These are phyloP conservation scores for Diplosoma virens DNA, from an alignment of 23 tunicate species.

Conservation along the genomic window DNA sequence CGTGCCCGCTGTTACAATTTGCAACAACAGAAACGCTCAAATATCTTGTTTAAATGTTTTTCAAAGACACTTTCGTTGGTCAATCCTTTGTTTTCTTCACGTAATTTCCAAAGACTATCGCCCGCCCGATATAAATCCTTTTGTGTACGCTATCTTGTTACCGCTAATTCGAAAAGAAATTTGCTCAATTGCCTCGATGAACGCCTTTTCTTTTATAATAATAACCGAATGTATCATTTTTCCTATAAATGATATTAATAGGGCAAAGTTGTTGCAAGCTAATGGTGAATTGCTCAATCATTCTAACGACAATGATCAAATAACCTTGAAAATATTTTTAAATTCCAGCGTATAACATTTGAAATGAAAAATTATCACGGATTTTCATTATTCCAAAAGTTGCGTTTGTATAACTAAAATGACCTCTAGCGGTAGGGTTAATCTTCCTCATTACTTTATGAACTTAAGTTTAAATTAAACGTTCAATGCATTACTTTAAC, in stretches of 20 bases:
- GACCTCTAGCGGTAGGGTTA: too few species aligned
- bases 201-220: conserved; percentile 6
- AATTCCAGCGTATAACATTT: too few species aligned
- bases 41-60: conserved; percentile 19
- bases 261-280: conserved; percentile 27
- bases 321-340: too few species aligned
- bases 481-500: too few species aligned
- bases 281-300: too few species aligned
- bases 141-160: conserved; percentile 5
- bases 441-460: too few species aligned
- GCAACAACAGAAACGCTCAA: conserved; percentile 13
- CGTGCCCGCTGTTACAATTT: neutral
- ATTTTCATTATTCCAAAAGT: too few species aligned
- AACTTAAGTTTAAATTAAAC: too few species aligned
- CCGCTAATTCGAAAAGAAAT: conserved; percentile 12
- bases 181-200: conserved; percentile 1
- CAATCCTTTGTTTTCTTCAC: neutral
- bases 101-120: conserved; percentile 7
- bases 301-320: too few species aligned
- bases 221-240: conserved; percentile 16
- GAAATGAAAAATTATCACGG: too few species aligned
- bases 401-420: too few species aligned
- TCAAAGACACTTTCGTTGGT: conserved; percentile 18
- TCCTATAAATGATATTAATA: conserved; percentile 19
- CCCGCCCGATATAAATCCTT: neutral